Percentiles rank a stretch among this genome's conserved stretches.
phyloP scores from a whole-genome alignment of 2,888 invertebrate species.

The Andrena fulva region DNA sequence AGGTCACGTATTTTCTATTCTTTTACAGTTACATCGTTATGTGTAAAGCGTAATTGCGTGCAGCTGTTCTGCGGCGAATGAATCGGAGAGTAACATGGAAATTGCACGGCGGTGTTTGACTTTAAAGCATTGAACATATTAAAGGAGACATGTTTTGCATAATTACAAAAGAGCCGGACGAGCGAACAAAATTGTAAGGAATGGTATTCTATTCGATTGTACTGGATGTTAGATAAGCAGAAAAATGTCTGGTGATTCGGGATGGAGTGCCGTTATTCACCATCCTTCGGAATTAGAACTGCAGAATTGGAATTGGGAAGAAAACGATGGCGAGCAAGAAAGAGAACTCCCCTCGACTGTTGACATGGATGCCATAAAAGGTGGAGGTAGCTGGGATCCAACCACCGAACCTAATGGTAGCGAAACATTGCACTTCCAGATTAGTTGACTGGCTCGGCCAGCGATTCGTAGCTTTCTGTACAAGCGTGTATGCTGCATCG shows the following conservation, averaged over 20 bases:
- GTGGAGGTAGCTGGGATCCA: slow-evolving; percentile 84
- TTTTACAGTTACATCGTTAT: slow-evolving; percentile 23
- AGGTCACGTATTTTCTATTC: neutral
- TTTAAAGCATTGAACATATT: neutral
- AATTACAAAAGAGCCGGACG: slow-evolving; percentile 47
- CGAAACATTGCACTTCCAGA: neutral
- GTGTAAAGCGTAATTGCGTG: slow-evolving; percentile 12
- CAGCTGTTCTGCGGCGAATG: slow-evolving; percentile 6
- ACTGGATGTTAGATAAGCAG: slow-evolving; percentile 79
- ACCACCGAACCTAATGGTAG: slow-evolving; percentile 81
- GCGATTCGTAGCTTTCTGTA: no score
- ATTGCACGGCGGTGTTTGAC: neutral
- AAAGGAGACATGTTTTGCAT: slow-evolving; percentile 53
- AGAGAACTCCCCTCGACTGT: slow-evolving; percentile 88
- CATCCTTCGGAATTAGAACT: slow-evolving; percentile 86
- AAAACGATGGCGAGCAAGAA: slow-evolving; percentile 87
- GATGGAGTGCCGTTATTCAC: slow-evolving; percentile 87
- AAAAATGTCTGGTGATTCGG: slow-evolving; percentile 85
- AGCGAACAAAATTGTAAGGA: slow-evolving; percentile 71
- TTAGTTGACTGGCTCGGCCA: neutral
- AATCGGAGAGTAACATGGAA: slow-evolving; percentile 25
- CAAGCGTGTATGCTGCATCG: neutral
- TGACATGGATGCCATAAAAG: slow-evolving; percentile 89
- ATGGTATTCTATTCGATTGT: slow-evolving; percentile 76
- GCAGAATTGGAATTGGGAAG: slow-evolving; percentile 84